phyloP scores from a whole-genome alignment of 2,797 vertebrate genomes.

The Malacoctenus gilli region DNA sequence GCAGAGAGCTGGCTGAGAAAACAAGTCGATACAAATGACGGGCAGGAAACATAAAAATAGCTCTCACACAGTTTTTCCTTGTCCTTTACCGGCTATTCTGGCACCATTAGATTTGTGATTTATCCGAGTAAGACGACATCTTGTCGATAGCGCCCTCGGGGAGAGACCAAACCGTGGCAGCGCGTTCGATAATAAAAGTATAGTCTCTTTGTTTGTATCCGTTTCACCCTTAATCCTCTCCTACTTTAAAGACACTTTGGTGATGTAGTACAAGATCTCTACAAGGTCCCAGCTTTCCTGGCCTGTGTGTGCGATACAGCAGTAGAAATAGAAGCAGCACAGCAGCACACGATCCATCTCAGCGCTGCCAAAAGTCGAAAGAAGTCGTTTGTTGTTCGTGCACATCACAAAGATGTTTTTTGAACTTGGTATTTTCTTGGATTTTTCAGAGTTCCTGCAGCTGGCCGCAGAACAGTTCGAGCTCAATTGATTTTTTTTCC shows the following conservation, averaged over 20 bases:
- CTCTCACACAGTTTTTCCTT: background rate
- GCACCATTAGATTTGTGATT: slow-evolving; percentile 47
- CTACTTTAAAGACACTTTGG: slow-evolving; percentile 27
- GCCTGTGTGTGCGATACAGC: slow-evolving; percentile 8
- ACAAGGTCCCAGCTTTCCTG: slow-evolving; percentile 13
- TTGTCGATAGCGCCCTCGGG: slow-evolving; percentile 49
- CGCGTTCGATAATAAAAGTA: slow-evolving; percentile 25
- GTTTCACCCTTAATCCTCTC: slow-evolving; percentile 21
- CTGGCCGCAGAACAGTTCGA: too few species aligned
- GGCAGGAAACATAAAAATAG: slow-evolving; percentile 30
- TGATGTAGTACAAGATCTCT: slow-evolving; percentile 10
- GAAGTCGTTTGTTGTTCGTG: too few species aligned
- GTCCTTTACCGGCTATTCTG: slow-evolving; percentile 31
- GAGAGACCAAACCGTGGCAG: slow-evolving; percentile 28
- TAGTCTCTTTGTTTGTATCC: slow-evolving; percentile 14
- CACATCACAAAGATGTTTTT: background rate
- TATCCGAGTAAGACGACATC: slow-evolving; percentile 32
- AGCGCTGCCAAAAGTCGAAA: background rate
- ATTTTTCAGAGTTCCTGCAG: background rate
- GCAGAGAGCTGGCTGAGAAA: slow-evolving; percentile 27
- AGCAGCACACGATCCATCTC: background rate
- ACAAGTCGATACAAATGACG: slow-evolving; percentile 59
- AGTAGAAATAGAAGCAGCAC: background rate
- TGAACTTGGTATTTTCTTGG: background rate
- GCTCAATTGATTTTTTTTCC: too few species aligned